Evolutionary conservation across 2,888 invertebrate species (phyloP), one percentile per base, ranked within the genome.

Genomic region (Phyllotreta striolata): DNA sequence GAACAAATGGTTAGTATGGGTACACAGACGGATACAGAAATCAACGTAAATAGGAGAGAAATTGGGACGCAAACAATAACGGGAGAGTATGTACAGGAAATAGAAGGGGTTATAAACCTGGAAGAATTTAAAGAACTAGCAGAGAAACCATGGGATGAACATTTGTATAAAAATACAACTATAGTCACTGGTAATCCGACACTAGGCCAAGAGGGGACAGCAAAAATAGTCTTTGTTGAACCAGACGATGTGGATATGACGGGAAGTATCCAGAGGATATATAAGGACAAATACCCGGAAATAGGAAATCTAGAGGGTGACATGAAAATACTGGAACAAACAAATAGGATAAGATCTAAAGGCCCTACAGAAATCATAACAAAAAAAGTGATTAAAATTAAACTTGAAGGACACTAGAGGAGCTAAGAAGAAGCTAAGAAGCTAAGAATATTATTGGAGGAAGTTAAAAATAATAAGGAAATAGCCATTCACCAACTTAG

Each of bases 281-380:
- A 41, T 37, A 62, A 37, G n/a, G 62, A 66, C 1, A 65, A 56
- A 13, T 67, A 43, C 14, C 63, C 63, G 1, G 55, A 63, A 10
- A 49, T 67, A 7, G 46, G 1, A 6, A 41, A 59, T 3, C 12
- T 56, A 7, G 14, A n/a, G 0, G 55, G 43, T 5, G 62, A 57
- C 1, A 51, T 64, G 10, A 59, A 61, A 14, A 46, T 57, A 0
- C 8, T 59, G 4, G 66, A 66, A 13, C 62, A 62, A 35, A 14
- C 35, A 0, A 62, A 46, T 3, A 62, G 46, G 10, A 14, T 60
- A 13, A 52, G 39, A 4, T 24, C 24, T 24, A 24, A 24, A 24
- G 14, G 52, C n/a, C 8, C 7, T 43, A 37, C 24, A 24, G 60
- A 35, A 12, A 41, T 1, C 35, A 49, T n/a, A 0, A 9, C 43